These are phyloP conservation scores for Trichogramma evanescens DNA, from an alignment of 2,888 invertebrate genomes.

Conservation along the genomic window DNA sequence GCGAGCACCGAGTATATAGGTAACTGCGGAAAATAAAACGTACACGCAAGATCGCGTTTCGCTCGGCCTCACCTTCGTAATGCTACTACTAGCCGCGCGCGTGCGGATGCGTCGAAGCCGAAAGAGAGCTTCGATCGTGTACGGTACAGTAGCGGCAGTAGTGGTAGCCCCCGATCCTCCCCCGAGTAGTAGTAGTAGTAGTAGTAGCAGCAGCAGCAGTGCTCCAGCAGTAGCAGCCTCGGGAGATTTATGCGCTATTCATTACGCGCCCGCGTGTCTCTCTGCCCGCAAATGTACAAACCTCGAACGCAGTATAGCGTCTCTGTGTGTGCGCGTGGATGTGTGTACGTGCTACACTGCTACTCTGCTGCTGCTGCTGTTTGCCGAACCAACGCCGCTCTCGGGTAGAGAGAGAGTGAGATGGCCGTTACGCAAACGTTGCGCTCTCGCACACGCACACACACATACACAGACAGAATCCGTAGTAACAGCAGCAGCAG, in stretches of 20 bases:
- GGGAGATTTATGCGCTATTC: slow-evolving; percentile 44
- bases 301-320: slow-evolving; percentile 5
- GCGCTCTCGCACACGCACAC: neutral
- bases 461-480: neutral
- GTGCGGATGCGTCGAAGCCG: slow-evolving; percentile 8
- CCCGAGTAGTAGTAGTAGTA: neutral
- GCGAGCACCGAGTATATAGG: no score
- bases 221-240: slow-evolving; percentile 21
- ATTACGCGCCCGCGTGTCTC: slow-evolving; percentile 30
- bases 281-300: slow-evolving; percentile 29
- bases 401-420: slow-evolving; percentile 7
- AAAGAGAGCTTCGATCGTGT: neutral
- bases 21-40: no score
- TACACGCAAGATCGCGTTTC: no score
- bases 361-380: slow-evolving; percentile 25
- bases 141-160: neutral
- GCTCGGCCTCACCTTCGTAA: no score
- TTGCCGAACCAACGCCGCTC: slow-evolving; percentile 20
- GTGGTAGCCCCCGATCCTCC: neutral
- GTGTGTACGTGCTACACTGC: no score
- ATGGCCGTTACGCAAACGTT: neutral
- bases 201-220: slow-evolving; percentile 7
- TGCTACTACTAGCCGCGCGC: neutral
- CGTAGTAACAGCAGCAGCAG: neutral
- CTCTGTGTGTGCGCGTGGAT: no score